A percentile compares a stretch with the other conserved stretches of the same genome.
These are phyloP conservation scores for Drosophila austrosaltans DNA, from an alignment of 2,888 invertebrate genomes.

Conservation along the genomic window DNA sequence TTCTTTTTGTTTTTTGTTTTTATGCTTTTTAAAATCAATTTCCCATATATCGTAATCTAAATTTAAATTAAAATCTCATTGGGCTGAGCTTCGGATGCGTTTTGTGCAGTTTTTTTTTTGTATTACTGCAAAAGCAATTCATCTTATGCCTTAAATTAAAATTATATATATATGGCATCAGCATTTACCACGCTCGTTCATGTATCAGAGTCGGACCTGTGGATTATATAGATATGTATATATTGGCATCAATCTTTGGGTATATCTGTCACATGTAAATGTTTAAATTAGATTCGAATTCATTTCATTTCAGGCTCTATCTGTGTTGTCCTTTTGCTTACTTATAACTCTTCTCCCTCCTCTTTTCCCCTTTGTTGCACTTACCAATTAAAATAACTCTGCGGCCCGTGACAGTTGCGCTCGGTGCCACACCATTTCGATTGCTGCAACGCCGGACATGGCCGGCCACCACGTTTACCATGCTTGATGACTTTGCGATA, in stretches of 20 bases:
- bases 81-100: slow-evolving; percentile 43
- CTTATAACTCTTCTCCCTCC: neutral
- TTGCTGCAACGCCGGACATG: slow-evolving; percentile 93
- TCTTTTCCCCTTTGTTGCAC: slow-evolving; percentile 30
- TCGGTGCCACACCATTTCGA: slow-evolving; percentile 95
- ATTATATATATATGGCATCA: slow-evolving; percentile 67
- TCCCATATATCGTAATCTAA: slow-evolving; percentile 63
- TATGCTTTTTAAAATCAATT: slow-evolving; percentile 53
- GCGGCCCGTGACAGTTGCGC: slow-evolving; percentile 86
- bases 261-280: neutral
- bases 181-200: slow-evolving; percentile 61
- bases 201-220: slow-evolving; percentile 78
- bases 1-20: slow-evolving; percentile 21
- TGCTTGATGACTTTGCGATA: slow-evolving; percentile 90
- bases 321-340: neutral
- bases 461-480: slow-evolving; percentile 90
- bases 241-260: neutral
- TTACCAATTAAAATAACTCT: slow-evolving; percentile 87
- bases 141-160: slow-evolving; percentile 78
- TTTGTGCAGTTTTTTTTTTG: neutral
- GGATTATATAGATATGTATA: slow-evolving; percentile 19
- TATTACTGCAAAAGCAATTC: slow-evolving; percentile 62
- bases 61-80: slow-evolving; percentile 68
- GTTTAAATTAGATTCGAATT: slow-evolving; percentile 44
- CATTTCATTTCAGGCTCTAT: slow-evolving; percentile 20